Conservation (phyloP, 2,888 invertebrate species). For the Drosophila mimetica region DNA sequence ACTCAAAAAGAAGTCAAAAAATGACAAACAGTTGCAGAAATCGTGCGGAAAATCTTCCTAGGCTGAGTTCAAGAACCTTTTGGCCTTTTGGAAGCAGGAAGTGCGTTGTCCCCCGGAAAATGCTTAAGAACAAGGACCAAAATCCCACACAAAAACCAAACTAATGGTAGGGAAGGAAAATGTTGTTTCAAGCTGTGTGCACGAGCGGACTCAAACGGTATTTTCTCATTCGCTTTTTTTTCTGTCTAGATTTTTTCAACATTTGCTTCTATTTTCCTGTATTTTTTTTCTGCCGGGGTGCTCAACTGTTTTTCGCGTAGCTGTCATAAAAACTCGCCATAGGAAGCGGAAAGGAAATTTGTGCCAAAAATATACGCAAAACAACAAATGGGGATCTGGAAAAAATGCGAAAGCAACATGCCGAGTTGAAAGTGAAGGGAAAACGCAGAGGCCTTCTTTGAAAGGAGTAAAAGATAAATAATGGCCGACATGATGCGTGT, state of each 20-base stretch:
- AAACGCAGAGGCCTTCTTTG: conserved; percentile 37
- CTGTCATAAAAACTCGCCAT: conserved; percentile 76
- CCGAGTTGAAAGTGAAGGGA: conserved; percentile 33
- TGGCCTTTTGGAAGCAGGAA: conserved; percentile 24
- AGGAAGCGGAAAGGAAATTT: conserved; percentile 69
- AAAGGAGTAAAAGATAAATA: conserved; percentile 76
- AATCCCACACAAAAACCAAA: conserved; percentile 50
- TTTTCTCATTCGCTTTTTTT: conserved; percentile 45
- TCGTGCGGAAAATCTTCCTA: conserved; percentile 66
- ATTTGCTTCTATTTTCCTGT: conserved; percentile 7
- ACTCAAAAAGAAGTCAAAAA: not conserved
- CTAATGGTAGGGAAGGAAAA: conserved; percentile 72
- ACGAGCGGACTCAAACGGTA: conserved; percentile 71
- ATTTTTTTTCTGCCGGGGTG: conserved; percentile 19
- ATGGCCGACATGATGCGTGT: conserved; percentile 66
- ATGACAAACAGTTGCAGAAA: conserved; percentile 61
- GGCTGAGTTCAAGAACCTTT: conserved; percentile 17
- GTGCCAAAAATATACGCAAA: conserved; percentile 59
- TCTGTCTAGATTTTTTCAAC: conserved; percentile 27
- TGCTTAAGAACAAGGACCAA: conserved; percentile 39
- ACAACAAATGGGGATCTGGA: conserved; percentile 23
- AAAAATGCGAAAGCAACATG: conserved; percentile 39
- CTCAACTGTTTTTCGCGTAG: conserved; percentile 39
- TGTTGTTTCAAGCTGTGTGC: conserved; percentile 78
- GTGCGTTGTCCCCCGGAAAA: conserved; percentile 39